These are phyloP conservation scores for Dasypolia templi DNA, from an alignment of 2,888 invertebrate genomes.

Conservation along the genomic window DNA sequence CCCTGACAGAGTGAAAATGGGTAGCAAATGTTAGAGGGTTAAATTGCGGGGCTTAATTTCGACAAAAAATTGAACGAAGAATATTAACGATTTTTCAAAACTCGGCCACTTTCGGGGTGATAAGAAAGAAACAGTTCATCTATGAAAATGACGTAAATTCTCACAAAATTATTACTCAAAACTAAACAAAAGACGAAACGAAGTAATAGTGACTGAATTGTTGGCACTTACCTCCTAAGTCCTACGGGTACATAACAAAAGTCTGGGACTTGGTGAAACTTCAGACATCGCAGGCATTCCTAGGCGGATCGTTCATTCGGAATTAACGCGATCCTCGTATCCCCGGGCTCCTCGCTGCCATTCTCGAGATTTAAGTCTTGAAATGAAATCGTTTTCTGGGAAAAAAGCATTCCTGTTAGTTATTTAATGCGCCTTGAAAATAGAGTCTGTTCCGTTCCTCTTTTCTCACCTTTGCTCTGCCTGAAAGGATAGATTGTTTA, in stretches of 20 bases:
- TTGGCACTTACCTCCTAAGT: constrained; percentile 3
- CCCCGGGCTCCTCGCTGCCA: constrained; percentile 31
- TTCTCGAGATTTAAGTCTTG: constrained; percentile 56
- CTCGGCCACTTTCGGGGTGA: too few species aligned
- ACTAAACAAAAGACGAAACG: constrained; percentile 7
- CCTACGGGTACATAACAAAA: constrained; percentile 27
- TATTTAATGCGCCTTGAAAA: constrained; percentile 34
- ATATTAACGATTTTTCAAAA: too few species aligned
- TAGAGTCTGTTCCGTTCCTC: background rate
- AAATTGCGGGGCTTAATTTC: too few species aligned
- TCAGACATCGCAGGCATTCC: constrained; percentile 65
- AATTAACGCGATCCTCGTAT: constrained; percentile 58
- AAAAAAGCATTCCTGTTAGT: constrained; percentile 51
- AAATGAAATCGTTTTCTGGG: constrained; percentile 60
- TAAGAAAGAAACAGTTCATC: too few species aligned
- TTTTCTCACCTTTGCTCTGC: background rate
- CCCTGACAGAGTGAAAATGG: too few species aligned
- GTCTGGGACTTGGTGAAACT: constrained; percentile 52
- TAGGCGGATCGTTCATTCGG: constrained; percentile 54
- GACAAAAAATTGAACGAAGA: too few species aligned
- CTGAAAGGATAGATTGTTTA: background rate
- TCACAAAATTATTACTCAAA: too few species aligned
- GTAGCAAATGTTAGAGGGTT: too few species aligned
- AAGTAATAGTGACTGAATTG: constrained; percentile 16
- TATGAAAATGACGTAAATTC: too few species aligned